Base-by-base conservation (phyloP, 2,113 vertebrate species). In the Polyodon spathula region DNA sequence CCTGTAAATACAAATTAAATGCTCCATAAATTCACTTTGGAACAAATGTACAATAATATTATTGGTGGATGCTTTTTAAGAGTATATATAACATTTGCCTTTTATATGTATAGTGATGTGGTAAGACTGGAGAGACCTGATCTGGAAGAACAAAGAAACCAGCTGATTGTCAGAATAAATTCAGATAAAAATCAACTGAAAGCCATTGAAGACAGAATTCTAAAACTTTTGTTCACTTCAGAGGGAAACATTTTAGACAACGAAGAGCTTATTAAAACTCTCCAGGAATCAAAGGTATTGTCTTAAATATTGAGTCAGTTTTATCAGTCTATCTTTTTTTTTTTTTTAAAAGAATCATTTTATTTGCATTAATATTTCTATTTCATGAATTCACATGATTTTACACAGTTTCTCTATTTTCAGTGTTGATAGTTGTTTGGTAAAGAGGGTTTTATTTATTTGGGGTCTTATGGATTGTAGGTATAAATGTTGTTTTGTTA, bases 231-330 rank as follows among this genome's bases (percentile, higher is more conserved):
- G 40, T 93, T 90, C 67, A 73, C 82, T 54, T 92, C 86, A 11
- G 71, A 89, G 68, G 86, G 85, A 54, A 93, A 89, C 66, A 83
- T 87, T 54, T 73, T 93, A 15, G 86, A 89, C 75, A 90, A 90
- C 8, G 77, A 91, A 74, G 84, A 91, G 69, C 79, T 91, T 7
- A 84, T 88, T 62, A 78, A 82, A 38, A 84, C 85, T 9, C 78
- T 93, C 2, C 87, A 92, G 59, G 83, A 89, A 54, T 90, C 84
- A 66, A 92, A 90, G 82, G 87, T 80, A 14, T 60, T 16, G 40
- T 39, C 15, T 9, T 53, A 41, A 62, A 8, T 59, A 46, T 62
- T 54, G 41, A 37, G 57, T 27, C 44, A 40, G 43, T 17, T 27
- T 50, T 50, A n/a, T 6, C 11, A 50, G 1, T 5, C 3, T 50